phyloP scores from a whole-genome alignment of 1,140 invertebrate genomes.

The Pseudomyrmex gracilis region DNA sequence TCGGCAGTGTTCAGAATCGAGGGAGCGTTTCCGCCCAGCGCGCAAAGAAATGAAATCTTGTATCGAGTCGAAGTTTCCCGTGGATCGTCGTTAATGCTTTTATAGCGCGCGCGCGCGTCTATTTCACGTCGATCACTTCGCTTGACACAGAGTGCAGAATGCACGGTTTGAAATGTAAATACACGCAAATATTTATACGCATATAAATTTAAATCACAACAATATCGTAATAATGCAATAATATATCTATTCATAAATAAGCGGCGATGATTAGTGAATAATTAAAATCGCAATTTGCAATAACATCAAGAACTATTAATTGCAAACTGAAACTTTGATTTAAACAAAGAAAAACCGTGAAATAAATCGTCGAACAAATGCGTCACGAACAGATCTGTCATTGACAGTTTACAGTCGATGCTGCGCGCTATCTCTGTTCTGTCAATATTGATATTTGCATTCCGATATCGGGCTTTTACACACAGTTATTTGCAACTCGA shows the following conservation, averaged over 20 bases:
- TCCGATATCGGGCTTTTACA: constrained; percentile 25
- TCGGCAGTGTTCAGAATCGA: constrained; percentile 38
- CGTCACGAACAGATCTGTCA: not conserved
- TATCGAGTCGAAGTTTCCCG: constrained; percentile 36
- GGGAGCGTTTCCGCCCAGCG: constrained; percentile 37
- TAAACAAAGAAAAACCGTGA: not conserved
- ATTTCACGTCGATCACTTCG: constrained; percentile 18
- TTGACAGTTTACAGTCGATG: constrained; percentile 9
- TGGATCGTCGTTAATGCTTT: constrained; percentile 56
- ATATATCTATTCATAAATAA: not conserved
- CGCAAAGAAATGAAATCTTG: constrained; percentile 52
- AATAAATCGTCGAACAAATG: not conserved
- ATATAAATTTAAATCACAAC: not conserved
- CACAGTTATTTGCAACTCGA: constrained; percentile 41
- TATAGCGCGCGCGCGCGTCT: not conserved
- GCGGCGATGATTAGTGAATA: not conserved
- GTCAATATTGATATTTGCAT: constrained; percentile 50
- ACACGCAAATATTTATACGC: too few relatives aligned
- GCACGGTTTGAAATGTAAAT: not conserved
- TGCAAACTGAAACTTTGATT: not conserved
- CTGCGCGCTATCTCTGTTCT: not conserved
- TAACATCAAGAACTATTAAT: not conserved
- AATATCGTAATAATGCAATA: not conserved
- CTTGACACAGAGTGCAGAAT: not conserved
- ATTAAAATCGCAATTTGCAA: not conserved